Conservation (phyloP, 2,888 invertebrate species). For the Drosophila tanythrix region DNA sequence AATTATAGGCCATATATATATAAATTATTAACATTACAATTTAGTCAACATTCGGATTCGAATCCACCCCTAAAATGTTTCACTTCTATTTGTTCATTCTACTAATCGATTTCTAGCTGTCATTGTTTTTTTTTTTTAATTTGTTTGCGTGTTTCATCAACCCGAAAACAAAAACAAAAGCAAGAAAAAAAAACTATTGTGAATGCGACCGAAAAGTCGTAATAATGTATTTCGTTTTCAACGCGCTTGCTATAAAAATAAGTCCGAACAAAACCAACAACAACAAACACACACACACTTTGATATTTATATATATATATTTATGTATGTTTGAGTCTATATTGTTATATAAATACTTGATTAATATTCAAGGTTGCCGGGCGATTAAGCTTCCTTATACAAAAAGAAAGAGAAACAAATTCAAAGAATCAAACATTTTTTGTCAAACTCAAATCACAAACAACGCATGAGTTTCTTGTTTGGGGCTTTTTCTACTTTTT, state of each 20-base stretch:
- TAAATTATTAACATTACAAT: slow-evolving; percentile 8
- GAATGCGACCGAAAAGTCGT: slow-evolving; percentile 24
- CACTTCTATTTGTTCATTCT: slow-evolving; percentile 5
- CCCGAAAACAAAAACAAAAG: slow-evolving; percentile 17
- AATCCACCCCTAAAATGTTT: slow-evolving; percentile 23
- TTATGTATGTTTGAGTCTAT: neutral
- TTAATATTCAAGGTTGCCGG: slow-evolving; percentile 54
- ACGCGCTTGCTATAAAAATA: slow-evolving; percentile 27
- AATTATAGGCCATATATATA: neutral
- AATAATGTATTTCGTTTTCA: slow-evolving; percentile 33
- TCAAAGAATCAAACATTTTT: slow-evolving; percentile 48
- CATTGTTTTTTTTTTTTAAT: slow-evolving; percentile 10
- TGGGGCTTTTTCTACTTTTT: slow-evolving; percentile 3
- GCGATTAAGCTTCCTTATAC: slow-evolving; percentile 48
- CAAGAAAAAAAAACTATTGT: slow-evolving; percentile 10
- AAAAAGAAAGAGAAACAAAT: slow-evolving; percentile 39
- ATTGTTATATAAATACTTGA: slow-evolving; percentile 47
- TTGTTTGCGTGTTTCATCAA: slow-evolving; percentile 35
- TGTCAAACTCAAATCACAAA: slow-evolving; percentile 23
- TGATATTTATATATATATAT: slow-evolving; percentile 12
- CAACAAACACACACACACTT: slow-evolving; percentile 19
- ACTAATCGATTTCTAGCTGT: slow-evolving; percentile 8
- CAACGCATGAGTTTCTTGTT: slow-evolving; percentile 14
- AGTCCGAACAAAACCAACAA: neutral
- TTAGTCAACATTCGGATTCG: neutral